Evolutionary conservation across 2,797 vertebrate genomes (phyloP).

Genomic region (Onychomys arenicola): DNA sequence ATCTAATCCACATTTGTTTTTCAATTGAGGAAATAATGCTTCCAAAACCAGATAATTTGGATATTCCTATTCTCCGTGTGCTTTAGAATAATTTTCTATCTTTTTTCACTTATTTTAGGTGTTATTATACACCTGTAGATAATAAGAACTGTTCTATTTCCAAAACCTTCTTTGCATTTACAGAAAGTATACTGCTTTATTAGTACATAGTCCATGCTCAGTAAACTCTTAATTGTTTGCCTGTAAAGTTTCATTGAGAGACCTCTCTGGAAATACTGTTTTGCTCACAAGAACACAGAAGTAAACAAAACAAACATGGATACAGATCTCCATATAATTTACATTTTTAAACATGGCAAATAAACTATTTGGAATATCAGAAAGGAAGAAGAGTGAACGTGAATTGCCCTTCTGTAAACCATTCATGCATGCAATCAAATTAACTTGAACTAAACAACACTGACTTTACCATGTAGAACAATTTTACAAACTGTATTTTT

Average conservation of each 20-base stretch:
- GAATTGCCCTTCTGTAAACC: constrained; percentile 10
- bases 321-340: neutral
- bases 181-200: neutral
- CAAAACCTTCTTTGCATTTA: constrained; percentile 2
- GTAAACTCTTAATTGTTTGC: constrained; percentile 1
- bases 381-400: constrained; percentile 9
- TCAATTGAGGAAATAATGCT: neutral
- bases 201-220: neutral
- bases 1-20: constrained; percentile 23
- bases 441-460: constrained; percentile 46
- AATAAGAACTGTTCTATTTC: neutral
- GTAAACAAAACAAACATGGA: constrained; percentile 46
- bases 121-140: neutral
- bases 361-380: neutral
- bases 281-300: constrained; percentile 7
- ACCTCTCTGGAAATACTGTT: constrained; percentile 5
- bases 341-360: constrained; percentile 13
- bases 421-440: neutral
- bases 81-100: neutral
- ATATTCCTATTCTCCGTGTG: neutral
- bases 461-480: neutral
- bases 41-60: neutral
- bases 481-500: constrained; percentile 36
- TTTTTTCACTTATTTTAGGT: neutral
- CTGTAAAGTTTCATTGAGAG: neutral